Conservation (phyloP, 2,888 invertebrate species). For the Diachrysia chrysitis region DNA sequence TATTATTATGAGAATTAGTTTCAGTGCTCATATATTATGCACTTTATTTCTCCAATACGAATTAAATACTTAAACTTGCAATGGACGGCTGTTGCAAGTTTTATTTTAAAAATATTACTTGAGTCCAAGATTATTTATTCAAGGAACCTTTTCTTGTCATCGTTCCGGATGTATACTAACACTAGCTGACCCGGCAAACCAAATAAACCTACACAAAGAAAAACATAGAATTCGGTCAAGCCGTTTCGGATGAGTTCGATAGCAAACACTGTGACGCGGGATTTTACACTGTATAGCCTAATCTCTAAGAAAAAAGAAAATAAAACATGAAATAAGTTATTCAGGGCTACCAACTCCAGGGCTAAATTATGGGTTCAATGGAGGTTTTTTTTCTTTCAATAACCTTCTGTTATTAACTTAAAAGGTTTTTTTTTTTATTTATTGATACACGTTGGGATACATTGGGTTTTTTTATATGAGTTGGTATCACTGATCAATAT, state of each 20-base stretch:
- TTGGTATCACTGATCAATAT: not conserved
- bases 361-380: not conserved
- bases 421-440: not conserved
- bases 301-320: too few species aligned
- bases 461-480: not conserved
- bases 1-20: not conserved
- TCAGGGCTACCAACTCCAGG: not conserved
- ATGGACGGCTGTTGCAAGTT: too few species aligned
- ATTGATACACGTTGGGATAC: not conserved
- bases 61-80: too few species aligned
- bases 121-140: not conserved
- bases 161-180: too few species aligned
- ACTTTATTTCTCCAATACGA: not conserved
- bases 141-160: not conserved
- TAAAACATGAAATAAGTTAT: not conserved
- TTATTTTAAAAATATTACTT: not conserved
- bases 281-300: too few species aligned
- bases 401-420: not conserved
- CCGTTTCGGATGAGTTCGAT: too few species aligned
- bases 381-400: not conserved
- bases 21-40: not conserved
- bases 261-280: too few species aligned
- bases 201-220: too few species aligned
- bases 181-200: too few species aligned
- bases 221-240: too few species aligned